Conservation (phyloP, 2,113 vertebrate species). For the Tympanuchus pallidicinctus region DNA sequence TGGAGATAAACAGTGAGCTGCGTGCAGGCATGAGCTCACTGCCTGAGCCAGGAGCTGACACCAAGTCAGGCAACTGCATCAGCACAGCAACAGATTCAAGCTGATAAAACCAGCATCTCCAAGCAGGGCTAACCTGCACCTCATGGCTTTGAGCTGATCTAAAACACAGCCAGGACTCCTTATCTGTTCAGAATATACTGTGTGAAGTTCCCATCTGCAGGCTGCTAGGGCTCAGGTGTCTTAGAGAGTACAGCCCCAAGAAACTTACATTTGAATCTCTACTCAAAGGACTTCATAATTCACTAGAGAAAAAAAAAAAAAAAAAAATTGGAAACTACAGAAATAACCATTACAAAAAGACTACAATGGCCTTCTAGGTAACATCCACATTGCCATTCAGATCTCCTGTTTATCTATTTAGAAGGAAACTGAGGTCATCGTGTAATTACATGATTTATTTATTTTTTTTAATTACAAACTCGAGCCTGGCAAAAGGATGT, state of each 20-base stretch:
- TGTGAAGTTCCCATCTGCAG: not conserved
- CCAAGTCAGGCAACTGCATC: not conserved
- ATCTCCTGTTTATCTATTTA: not conserved
- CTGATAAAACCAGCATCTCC: not conserved
- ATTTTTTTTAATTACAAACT: not conserved
- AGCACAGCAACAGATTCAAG: not conserved
- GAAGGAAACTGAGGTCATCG: not conserved
- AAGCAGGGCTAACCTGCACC: not conserved
- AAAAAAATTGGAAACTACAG: not conserved
- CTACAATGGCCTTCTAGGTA: not conserved
- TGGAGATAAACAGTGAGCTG: accelerated
- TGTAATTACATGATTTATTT: not conserved
- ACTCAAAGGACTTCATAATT: not conserved
- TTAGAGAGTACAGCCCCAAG: not conserved
- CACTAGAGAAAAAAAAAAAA: not conserved
- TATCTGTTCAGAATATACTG: not conserved
- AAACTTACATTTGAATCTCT: not conserved
- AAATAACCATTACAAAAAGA: not conserved
- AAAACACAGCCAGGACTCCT: not conserved
- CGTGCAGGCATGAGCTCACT: not conserved
- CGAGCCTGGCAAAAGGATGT: accelerated
- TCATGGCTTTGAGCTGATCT: not conserved
- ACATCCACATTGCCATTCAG: not conserved
- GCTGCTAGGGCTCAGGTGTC: not conserved
- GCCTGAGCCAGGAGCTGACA: not conserved